Base-by-base conservation (phyloP, 2,888 invertebrate species). In the Melanophora roralis region DNA sequence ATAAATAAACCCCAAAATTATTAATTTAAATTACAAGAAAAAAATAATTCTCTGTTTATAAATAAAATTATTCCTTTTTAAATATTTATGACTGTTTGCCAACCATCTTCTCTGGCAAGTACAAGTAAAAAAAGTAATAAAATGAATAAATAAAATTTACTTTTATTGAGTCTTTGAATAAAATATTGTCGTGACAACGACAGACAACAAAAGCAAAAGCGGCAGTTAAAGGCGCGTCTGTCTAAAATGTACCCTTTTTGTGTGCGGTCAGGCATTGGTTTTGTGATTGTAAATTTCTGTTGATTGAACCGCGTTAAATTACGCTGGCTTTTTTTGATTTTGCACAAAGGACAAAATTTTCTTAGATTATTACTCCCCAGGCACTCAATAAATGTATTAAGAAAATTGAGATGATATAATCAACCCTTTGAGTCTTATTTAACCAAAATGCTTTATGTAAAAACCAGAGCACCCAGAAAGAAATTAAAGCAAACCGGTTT, bases 241-340 rank as follows among this genome's bases (percentile, higher is more conserved):
- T 45, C 55, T 23, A 27, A 47, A n/a, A 43, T 51, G 62, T 53
- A 73, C 65, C 65, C 47, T 38, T 74, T 53, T 72, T 23, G 72
- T 73, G 69, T 82, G 81, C 82, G 79, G 82, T 73, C 83, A 78
- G 75, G 69, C 79, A 81, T 64, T 78, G 68, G 72, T 81, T 82
- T 82, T 78, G 81, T 82, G 83, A 82, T 83, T 83, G 82, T 78
- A 81, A 82, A 82, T 82, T 80, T 82, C 81, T 82, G 83, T 82
- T 84, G 83, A 82, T 84, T 83, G 84, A 81, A 81, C 81, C 83
- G 83, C 83, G 82, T 82, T 73, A 81, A 80, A 82, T 83, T 57
- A 19, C 36, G 62, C 45, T 60, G 36, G 21, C 27, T 60, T 60
- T 57, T 64, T 74, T 67, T 69, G 34, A 49, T 77, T 75, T 76